phyloP scores from a whole-genome alignment of 2,113 vertebrate species.

The Ageneiosus marmoratus region DNA sequence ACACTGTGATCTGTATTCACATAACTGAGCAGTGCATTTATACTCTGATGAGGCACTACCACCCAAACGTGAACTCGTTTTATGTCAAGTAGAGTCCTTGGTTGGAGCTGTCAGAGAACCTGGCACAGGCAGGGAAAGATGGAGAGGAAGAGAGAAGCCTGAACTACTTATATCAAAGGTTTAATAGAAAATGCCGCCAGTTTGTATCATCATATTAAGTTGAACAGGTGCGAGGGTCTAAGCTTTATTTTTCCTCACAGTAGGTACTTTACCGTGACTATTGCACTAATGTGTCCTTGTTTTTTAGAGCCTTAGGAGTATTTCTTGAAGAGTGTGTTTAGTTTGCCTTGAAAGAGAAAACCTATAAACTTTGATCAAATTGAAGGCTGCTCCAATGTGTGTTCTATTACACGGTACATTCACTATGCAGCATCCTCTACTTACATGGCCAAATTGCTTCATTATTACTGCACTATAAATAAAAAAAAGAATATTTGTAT shows the following conservation, averaged over 20 bases:
- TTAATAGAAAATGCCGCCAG: background rate
- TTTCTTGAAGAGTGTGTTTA: background rate
- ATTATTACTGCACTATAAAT: conserved; percentile 16
- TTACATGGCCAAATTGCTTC: background rate
- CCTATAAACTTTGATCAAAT: background rate
- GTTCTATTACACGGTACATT: conserved; percentile 1
- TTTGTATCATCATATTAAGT: conserved; percentile 28
- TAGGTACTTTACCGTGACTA: conserved; percentile 29
- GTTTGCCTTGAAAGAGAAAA: background rate
- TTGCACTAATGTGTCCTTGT: background rate
- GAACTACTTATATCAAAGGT: conserved; percentile 25
- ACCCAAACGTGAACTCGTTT: conserved; percentile 58
- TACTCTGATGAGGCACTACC: conserved; percentile 65
- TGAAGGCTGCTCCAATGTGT: background rate
- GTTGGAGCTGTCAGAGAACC: conserved; percentile 60
- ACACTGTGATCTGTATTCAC: conserved; percentile 64
- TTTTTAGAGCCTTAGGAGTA: background rate
- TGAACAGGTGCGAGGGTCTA: conserved; percentile 33
- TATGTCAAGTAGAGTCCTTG: conserved; percentile 57
- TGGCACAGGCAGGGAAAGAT: conserved; percentile 39
- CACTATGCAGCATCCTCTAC: background rate
- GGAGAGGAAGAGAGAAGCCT: conserved; percentile 18
- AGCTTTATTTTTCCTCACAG: conserved; percentile 44
- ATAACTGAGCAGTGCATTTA: conserved; percentile 62
- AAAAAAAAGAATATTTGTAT: background rate